These are phyloP conservation scores for Orthosia gothica DNA, from an alignment of 2,888 invertebrate species.

Conservation along the genomic window DNA sequence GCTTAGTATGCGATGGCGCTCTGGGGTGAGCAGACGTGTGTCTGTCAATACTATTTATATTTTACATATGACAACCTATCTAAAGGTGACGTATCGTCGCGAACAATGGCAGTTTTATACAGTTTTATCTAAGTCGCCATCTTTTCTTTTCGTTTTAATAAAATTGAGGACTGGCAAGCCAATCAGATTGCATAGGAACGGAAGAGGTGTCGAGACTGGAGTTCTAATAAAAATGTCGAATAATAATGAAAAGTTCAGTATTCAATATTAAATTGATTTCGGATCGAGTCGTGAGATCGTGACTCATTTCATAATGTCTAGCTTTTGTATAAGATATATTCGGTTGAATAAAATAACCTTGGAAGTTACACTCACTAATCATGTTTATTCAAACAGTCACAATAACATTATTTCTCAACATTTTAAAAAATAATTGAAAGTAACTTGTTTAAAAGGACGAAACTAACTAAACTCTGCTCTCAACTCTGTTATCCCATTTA, in stretches of 20 bases:
- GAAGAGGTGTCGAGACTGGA: constrained; percentile 27
- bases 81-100: too few relatives aligned
- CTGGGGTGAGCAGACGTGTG: too few relatives aligned
- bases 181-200: constrained; percentile 32
- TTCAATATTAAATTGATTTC: constrained; percentile 49
- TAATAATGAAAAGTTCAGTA: constrained; percentile 45
- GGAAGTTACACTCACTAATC: background rate
- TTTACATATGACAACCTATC: too few relatives aligned
- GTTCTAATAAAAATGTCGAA: constrained; percentile 57
- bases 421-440: background rate
- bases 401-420: background rate
- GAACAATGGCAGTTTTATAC: constrained; percentile 50
- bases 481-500: too few relatives aligned
- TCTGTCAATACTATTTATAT: too few relatives aligned
- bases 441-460: background rate
- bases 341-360: constrained; percentile 9
- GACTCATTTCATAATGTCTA: constrained; percentile 18
- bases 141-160: constrained; percentile 53
- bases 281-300: constrained; percentile 36
- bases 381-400: constrained; percentile 5
- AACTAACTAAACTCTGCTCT: background rate
- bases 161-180: constrained; percentile 43
- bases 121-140: constrained; percentile 58
- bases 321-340: background rate
- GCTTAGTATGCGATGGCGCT: too few relatives aligned